Evolutionary conservation across 2,797 vertebrate genomes (phyloP), one percentile per base, ranked within the genome.

Genomic region (Sebastolobus alascanus): DNA sequence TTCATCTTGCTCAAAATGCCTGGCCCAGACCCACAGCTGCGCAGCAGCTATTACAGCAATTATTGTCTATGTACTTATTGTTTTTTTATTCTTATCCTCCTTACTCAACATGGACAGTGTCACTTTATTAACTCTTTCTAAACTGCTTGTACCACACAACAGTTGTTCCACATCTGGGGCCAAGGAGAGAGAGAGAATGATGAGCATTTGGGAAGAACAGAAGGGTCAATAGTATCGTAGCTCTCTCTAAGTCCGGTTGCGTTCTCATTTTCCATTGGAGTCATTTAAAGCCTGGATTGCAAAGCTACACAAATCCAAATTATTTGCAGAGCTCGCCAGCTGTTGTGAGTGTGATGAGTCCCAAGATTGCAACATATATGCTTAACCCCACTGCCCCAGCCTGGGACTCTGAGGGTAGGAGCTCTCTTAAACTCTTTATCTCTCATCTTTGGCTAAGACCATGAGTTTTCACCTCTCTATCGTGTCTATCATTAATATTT

Each of bases 281-380:
- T 52, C 29, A 35, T 65, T 82, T 55, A 70, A 81, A 73, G 20
- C 68, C 72, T 54, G 20, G 67, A 72, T 75, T 80, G 66, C 54
- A 75, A 75, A 77, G 43, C 75, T 59, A 37, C 11, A 74, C 71
- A 73, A 75, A 82, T 90, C 72, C 68, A 77, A 83, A 80, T 82
- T 40, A 63, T 84, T 66, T 79, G 67, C 69, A 79, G 33, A 22
- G 31, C 25, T 81, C 1, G 0, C 60, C 73, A 74, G 70, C 78
- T 91, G 80, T 60, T 77, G 70, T 3, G 27, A 73, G 54, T 75
- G 52, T 55, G 69, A 81, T 86, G 56, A 79, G 77, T 37, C 29
- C 14, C 46, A 54, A 35, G 20, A 76, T 43, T 43, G 35, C 67
- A 80, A 50, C 8, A 4, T 1, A 31, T 33, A 83, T 70, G 12